Percentiles rank a stretch among this genome's conserved stretches.
These are phyloP conservation scores for Gavia stellata DNA, from an alignment of 2,113 vertebrate species.

Conservation along the genomic window DNA sequence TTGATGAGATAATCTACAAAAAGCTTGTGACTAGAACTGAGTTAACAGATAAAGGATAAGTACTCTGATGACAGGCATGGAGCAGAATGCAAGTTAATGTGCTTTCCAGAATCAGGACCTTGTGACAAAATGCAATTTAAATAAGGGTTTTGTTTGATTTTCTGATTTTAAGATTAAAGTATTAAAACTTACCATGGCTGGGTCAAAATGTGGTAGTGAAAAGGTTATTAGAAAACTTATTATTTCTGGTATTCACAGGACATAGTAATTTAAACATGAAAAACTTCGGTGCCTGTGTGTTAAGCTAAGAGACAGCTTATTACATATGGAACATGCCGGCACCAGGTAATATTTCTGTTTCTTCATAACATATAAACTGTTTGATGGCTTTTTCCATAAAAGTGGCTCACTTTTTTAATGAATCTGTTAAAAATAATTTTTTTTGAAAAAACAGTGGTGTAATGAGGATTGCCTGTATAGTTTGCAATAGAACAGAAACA, in stretches of 20 bases:
- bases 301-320: background rate
- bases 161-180: background rate
- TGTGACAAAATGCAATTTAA: background rate
- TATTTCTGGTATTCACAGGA: background rate
- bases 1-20: background rate
- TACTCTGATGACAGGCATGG: background rate
- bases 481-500: background rate
- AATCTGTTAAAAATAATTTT: background rate
- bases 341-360: background rate
- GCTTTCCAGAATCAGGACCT: background rate
- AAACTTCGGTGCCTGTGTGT: background rate
- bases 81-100: background rate
- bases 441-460: background rate
- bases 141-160: background rate
- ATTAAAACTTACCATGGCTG: background rate
- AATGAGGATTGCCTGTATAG: background rate
- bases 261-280: background rate
- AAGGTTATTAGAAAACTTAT: background rate
- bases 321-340: background rate
- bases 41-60: background rate
- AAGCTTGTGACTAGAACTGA: background rate
- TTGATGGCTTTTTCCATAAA: conserved; percentile 21
- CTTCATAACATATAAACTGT: conserved; percentile 5
- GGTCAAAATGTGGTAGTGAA: background rate
- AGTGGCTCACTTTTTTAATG: background rate